Conservation (phyloP, 2,888 invertebrate genomes). For the Microctonus aethiopoides region DNA sequence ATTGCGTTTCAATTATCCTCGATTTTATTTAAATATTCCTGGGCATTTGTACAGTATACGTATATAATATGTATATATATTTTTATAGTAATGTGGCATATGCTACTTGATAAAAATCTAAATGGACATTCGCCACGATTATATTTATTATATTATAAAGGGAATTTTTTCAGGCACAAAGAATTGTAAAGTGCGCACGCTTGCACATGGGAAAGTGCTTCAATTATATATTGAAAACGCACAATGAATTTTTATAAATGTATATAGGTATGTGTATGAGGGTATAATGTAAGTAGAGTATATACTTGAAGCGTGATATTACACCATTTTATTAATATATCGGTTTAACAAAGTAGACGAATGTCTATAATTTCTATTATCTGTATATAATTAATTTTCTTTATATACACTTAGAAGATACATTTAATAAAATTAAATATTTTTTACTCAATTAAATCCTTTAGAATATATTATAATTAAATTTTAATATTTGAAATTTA, state of each 20-base stretch:
- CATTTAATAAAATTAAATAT: too few species aligned
- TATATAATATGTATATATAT: too few species aligned
- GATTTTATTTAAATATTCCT: conserved; percentile 31
- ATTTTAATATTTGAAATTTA: too few species aligned
- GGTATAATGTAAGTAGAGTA: neutral
- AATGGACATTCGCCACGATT: conserved; percentile 24
- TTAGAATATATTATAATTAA: too few species aligned
- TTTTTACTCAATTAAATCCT: too few species aligned
- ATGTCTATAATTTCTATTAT: neutral
- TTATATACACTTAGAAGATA: too few species aligned
- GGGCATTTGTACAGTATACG: neutral
- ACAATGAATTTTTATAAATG: neutral
- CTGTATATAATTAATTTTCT: neutral
- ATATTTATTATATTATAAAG: neutral
- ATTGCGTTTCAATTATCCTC: conserved; percentile 30
- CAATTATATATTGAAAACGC: neutral
- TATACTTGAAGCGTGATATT: neutral
- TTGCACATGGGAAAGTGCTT: conserved; percentile 4
- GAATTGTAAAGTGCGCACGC: neutral
- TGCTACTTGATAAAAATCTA: conserved; percentile 29
- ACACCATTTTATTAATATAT: neutral
- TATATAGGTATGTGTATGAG: too few species aligned
- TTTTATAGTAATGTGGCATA: neutral
- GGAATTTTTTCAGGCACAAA: neutral
- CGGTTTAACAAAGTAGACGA: neutral